Evolutionary conservation across 2,113 vertebrate species (phyloP).

Genomic region (Arenaria interpres): DNA sequence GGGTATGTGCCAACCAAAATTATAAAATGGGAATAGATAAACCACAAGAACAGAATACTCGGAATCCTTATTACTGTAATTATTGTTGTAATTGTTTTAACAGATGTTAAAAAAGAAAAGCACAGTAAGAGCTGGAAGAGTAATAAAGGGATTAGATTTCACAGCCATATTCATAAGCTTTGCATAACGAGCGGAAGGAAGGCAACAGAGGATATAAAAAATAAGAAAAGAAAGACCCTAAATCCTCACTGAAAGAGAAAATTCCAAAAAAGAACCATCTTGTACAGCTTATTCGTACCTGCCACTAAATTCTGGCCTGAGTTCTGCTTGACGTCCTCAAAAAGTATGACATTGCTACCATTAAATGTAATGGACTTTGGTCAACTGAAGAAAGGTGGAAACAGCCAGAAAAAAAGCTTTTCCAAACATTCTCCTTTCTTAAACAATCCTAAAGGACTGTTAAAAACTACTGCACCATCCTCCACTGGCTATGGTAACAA

Average conservation of each 20-base stretch:
- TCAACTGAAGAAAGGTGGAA: neutral
- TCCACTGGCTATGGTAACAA: neutral
- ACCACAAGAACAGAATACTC: neutral
- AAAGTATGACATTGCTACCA: neutral
- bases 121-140: neutral
- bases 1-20: neutral
- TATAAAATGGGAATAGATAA: neutral
- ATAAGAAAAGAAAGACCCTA: neutral
- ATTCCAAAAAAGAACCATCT: neutral
- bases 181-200: neutral
- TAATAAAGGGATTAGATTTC: conserved; percentile 8
- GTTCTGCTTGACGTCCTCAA: neutral
- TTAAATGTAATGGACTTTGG: neutral
- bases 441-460: neutral
- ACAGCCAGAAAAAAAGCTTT: neutral
- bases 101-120: neutral
- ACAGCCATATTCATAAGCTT: neutral
- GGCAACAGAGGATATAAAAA: neutral
- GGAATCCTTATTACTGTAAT: neutral
- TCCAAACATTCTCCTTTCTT: neutral
- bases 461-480: neutral
- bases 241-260: neutral
- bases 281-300: neutral
- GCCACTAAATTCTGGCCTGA: neutral
- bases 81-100: neutral